phyloP scores from a whole-genome alignment of 2,113 vertebrate genomes.

The Hemichromis elongatus region DNA sequence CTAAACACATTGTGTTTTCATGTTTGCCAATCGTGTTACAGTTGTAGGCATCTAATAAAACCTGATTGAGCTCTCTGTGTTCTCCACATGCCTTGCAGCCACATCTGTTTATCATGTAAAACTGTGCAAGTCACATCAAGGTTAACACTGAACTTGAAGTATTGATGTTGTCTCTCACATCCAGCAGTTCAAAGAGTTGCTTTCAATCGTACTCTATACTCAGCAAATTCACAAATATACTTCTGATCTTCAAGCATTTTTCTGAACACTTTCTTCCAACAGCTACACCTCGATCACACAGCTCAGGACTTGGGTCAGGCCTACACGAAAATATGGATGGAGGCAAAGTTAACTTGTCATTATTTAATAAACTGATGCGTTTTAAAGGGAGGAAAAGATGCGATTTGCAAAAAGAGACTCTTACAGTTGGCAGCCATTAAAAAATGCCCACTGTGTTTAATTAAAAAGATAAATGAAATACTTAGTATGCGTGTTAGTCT shows the following conservation, averaged over 20 bases:
- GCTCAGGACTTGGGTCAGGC: not conserved
- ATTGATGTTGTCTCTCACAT: slow-evolving; percentile 30
- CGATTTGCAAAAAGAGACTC: not conserved
- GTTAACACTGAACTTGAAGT: slow-evolving; percentile 10
- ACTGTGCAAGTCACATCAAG: not conserved
- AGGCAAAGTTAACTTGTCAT: not conserved
- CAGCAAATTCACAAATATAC: not conserved
- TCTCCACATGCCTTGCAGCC: not conserved
- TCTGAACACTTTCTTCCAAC: not conserved
- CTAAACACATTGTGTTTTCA: slow-evolving; percentile 27
- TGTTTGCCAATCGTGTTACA: not conserved
- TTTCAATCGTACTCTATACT: slow-evolving; percentile 6
- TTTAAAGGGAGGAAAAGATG: not conserved
- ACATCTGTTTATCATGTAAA: slow-evolving; percentile 22
- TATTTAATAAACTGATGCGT: not conserved
- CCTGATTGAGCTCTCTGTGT: not conserved
- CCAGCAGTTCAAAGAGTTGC: slow-evolving; percentile 8
- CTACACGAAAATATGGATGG: not conserved
- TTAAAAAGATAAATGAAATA: slow-evolving; percentile 46
- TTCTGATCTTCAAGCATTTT: not conserved
- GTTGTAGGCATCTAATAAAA: not conserved
- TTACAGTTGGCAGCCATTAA: slow-evolving; percentile 11
- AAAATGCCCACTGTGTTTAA: slow-evolving; percentile 23
- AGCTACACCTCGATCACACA: not conserved
- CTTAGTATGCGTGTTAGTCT: not conserved